Evolutionary conservation across 1,140 invertebrate species (phyloP).

Genomic region (Cyclargus thomasi): DNA sequence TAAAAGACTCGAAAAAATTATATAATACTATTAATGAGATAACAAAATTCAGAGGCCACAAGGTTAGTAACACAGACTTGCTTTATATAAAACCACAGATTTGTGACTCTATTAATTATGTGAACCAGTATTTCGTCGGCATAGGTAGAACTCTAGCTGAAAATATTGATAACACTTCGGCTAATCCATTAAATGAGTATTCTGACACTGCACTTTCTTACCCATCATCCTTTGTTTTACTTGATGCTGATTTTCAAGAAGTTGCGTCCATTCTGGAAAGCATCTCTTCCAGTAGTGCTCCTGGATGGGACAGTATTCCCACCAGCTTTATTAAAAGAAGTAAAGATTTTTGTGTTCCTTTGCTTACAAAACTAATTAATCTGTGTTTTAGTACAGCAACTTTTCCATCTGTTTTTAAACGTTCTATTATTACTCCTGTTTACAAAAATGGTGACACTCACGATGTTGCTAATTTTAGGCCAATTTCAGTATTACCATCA

Average conservation of each 20-base stretch:
- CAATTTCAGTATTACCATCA: neutral
- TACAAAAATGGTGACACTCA: neutral
- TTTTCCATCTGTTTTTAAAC: neutral
- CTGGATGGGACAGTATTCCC: neutral
- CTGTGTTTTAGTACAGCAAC: neutral
- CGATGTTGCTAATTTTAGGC: slow-evolving; percentile 5
- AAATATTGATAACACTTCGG: neutral
- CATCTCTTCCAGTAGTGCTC: neutral
- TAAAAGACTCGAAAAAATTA: neutral
- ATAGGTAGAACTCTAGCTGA: neutral
- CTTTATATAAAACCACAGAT: neutral
- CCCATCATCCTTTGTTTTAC: neutral
- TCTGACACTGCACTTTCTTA: neutral
- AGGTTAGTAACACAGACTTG: neutral
- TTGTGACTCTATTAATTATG: neutral
- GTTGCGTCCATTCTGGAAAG: neutral
- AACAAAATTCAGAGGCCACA: neutral
- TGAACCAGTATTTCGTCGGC: neutral
- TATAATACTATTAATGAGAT: neutral
- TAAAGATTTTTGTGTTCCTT: neutral
- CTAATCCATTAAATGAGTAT: neutral
- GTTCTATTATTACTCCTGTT: neutral
- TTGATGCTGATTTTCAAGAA: neutral
- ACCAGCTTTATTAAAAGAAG: neutral
- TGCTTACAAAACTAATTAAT: neutral